phyloP scores from a whole-genome alignment of 35 echinoderm and acorn worm genomes.

The Heliocidaris erythrogramma region DNA sequence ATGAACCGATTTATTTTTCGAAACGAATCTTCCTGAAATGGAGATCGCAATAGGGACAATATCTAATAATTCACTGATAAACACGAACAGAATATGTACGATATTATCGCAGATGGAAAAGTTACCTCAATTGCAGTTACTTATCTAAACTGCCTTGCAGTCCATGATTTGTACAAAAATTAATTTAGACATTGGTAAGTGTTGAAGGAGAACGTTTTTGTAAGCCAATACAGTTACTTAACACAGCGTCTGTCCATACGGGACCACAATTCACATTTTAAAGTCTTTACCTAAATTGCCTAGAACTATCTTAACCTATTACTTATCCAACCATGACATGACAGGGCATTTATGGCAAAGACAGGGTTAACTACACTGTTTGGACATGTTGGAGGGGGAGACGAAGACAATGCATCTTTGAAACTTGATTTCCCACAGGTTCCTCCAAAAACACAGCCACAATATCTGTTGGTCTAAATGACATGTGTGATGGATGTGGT shows the following conservation, averaged over 20 bases:
- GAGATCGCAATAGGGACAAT: too few relatives aligned
- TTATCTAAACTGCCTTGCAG: neutral
- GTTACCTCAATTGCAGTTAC: neutral
- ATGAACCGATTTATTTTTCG: too few relatives aligned
- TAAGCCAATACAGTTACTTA: neutral
- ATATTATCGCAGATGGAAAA: too few relatives aligned
- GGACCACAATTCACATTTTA: neutral
- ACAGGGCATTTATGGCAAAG: neutral
- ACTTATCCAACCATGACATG: neutral
- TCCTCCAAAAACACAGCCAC: neutral
- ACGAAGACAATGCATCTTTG: neutral
- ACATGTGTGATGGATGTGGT: neutral
- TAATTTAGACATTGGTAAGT: neutral
- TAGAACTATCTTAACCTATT: neutral
- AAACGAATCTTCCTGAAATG: too few relatives aligned
- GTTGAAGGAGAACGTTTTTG: neutral
- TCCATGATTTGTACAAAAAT: neutral
- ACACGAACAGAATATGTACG: too few relatives aligned
- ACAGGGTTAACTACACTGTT: neutral
- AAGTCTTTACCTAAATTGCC: neutral
- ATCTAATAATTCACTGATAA: too few relatives aligned
- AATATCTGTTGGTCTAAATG: neutral
- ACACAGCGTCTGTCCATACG: neutral
- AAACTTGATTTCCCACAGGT: neutral
- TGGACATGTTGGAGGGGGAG: neutral